A percentile compares a stretch with the other conserved stretches of the same genome.
Conservation (phyloP, 2,888 invertebrate species). For the Xestia rhomboidea region DNA sequence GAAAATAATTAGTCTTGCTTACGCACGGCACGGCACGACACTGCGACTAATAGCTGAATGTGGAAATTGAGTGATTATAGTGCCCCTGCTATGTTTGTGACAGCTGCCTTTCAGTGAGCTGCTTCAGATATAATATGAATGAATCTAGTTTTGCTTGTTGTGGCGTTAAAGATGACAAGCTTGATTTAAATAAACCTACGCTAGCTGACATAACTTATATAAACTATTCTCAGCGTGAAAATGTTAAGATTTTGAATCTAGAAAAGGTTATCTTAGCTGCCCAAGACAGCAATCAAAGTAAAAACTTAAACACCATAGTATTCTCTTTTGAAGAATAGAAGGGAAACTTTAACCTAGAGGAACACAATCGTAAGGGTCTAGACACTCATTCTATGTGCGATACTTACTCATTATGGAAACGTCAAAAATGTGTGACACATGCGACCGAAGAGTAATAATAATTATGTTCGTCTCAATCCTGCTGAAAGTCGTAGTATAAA, state of each 20-base stretch:
- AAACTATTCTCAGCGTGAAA: background rate
- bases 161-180: slow-evolving; percentile 6
- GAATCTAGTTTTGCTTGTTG: slow-evolving; percentile 13
- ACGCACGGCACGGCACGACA: slow-evolving; percentile 27
- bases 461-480: background rate
- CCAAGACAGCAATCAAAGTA: background rate
- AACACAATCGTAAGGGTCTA: background rate
- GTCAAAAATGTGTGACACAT: background rate
- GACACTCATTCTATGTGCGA: background rate
- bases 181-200: background rate
- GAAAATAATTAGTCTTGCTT: slow-evolving; percentile 74
- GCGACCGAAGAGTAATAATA: background rate
- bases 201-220: background rate
- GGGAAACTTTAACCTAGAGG: background rate
- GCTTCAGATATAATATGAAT: slow-evolving; percentile 20
- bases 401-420: background rate
- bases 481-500: background rate
- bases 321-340: background rate
- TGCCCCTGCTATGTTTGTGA: slow-evolving; percentile 30
- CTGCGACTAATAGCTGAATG: slow-evolving; percentile 55
- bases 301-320: background rate
- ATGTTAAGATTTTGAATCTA: background rate
- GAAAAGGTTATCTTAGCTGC: background rate
- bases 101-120: slow-evolving; percentile 44
- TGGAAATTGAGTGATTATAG: slow-evolving; percentile 49